Evolutionary conservation across 2,888 invertebrate species (phyloP), one percentile per base, ranked within the genome.

Genomic region (Arge pagana): DNA sequence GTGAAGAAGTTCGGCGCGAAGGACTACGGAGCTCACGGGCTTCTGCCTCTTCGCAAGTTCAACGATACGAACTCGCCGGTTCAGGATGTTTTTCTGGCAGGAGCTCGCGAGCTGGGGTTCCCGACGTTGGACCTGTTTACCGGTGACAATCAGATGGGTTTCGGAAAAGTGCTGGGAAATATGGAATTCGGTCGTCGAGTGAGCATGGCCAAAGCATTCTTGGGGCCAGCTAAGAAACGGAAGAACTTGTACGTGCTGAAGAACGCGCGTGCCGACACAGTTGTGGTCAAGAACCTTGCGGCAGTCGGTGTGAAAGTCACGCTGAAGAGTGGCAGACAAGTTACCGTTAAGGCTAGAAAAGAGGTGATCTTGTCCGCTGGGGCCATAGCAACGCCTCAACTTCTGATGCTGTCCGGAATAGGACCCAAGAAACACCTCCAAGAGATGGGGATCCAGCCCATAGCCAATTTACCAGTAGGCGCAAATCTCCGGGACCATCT

Each of bases 311-410:
- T 83, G 31, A 89, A 88, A 1, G 87, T 90, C 0, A 72, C 79
- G 55, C 88, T 89, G 62, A 85, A 85, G 64, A 71, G 78, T 3
- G 75, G 63, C 43, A 62, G 59, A 58, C 78, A 77, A 6, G 78
- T 77, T 50, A 79, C 79, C 11, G 81, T 87, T 0, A 79, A 77
- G 55, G 89, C 88, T 0, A 62, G 56, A 21, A 81, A 79, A 4
- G 95, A 95, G 76, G 85, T 96, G 0, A 88, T 97, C 55, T 72
- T 97, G 31, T 87, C 92, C 13, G 92, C 91, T 0, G 97, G 95
- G 1, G 77, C 92, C 0, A 81, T 95, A 57, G 88, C 90, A 67
- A 86, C 90, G 2, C 93, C 94, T 0, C 93, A 95, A 69, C 65
- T 95, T 11, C 78, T 96, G 24, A 90, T 93, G 90, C 71, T 95